Base-by-base conservation (phyloP, 1,140 invertebrate genomes). In the Oryctes rhinoceros region DNA sequence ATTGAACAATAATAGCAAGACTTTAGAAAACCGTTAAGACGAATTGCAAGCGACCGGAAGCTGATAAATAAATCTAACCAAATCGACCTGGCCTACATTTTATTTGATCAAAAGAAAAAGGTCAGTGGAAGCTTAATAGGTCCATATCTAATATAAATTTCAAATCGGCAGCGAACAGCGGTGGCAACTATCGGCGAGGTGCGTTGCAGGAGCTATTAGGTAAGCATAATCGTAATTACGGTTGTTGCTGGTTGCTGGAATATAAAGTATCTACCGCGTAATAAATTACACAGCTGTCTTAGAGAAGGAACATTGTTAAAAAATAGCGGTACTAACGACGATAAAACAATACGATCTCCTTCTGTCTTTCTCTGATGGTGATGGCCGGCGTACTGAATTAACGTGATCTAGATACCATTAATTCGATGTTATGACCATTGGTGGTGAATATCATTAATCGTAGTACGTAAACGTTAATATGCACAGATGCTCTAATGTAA, bases 281-380 rank as follows among this genome's bases (percentile, higher is more conserved):
- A 71, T 71, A 71, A 71, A 71, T 71, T 71, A 71, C 24, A 71
- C 24, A 71, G 65, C 65, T 71, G 65, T 71, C 65, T 71, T 71
- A 71, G 65, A 71, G 20, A 71, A 35, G 65, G 20, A 35, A 71
- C 37, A 71, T 71, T 71, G 65, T 35, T 71, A 71, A 71, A 71
- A 59, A 71, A 24, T 71, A 71, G 20, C 65, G 18, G 65, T 35
- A 71, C 35, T 35, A 30, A 24, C n/a, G n/a, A 18, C 18, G 20
- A 71, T 71, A 71, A 71, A 71, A 71, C 65, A 71, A 71, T 71
- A 35, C 65, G 6, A 59, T 59, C 15, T 53, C 11, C 13, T 53
- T 53, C 13, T 15, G 4, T 53, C 49, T 53, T 13, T 53, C n/a
- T 53, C n/a, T 15, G 13, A 13, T 18, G 11, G 49, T 53, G 13